Conservation (phyloP, 2,113 vertebrate genomes). For the Microcebus murinus region DNA sequence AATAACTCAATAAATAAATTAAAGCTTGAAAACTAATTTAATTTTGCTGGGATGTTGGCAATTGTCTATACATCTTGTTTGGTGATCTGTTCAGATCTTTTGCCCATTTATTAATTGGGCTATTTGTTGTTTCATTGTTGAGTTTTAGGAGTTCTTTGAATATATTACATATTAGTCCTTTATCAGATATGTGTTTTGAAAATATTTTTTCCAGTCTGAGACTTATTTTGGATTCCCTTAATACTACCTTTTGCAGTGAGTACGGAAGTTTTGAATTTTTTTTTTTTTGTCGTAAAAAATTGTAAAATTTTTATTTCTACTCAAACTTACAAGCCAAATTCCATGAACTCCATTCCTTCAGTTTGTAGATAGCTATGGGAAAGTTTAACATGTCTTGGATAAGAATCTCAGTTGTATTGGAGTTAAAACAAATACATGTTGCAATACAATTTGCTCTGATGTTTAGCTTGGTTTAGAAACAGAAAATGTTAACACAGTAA, state of each 20-base stretch:
- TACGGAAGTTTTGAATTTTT: background rate
- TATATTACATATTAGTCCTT: background rate
- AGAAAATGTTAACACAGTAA: slow-evolving; percentile 86
- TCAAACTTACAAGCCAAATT: slow-evolving; percentile 62
- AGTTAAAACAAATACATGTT: slow-evolving; percentile 82
- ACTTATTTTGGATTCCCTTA: background rate
- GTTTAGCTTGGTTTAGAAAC: slow-evolving; percentile 86
- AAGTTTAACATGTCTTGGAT: slow-evolving; percentile 60
- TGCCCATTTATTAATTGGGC: background rate
- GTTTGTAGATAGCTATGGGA: slow-evolving; percentile 34
- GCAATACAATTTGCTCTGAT: slow-evolving; percentile 82
- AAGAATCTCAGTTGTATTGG: slow-evolving; percentile 63
- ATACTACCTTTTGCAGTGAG: background rate
- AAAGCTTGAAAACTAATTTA: background rate
- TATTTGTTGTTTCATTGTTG: background rate
- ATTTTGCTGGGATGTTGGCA: background rate
- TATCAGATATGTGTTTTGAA: background rate
- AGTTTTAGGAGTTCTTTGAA: background rate
- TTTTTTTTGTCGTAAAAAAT: slow-evolving; percentile 45
- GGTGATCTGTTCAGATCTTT: background rate
- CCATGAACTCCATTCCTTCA: slow-evolving; percentile 5
- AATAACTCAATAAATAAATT: background rate
- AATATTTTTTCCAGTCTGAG: background rate
- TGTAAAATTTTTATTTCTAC: slow-evolving; percentile 56
- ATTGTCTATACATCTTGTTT: background rate